Evolutionary conservation across 2,113 vertebrate genomes (phyloP), one percentile per base, ranked within the genome.

Genomic region (Sciurus niger): DNA sequence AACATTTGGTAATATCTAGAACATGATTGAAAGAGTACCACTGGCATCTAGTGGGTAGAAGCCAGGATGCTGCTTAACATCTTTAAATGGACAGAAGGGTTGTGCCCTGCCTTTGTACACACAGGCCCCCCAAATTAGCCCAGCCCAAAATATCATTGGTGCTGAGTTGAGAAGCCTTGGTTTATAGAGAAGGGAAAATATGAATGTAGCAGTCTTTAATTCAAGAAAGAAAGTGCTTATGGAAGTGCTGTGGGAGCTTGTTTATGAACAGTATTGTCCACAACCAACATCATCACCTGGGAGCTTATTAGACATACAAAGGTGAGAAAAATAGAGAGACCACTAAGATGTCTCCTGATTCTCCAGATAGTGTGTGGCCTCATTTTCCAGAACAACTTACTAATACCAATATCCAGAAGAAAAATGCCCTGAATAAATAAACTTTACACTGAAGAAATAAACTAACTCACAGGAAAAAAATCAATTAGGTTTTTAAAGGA

Each of bases 231-330:
- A 63, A 43, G 25, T 72, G 43, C 34, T 55, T 55, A 58, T 48
- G 67, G 63, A 40, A 87, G 67, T 84, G 58, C 65, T 67, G 48
- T 28, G 7, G 68, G 43, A 63, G 58, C 55, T 79, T 96, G 17
- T 9, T 92, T 34, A 40, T 84, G 32, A 80, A 85, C 65, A 70
- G 34, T 85, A 5, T 37, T 2, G 17, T 90, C 10, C 14, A 20
- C 0, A 12, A 13, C 63, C 10, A 93, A 46, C 46, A 72, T 58
- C 40, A n/a, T 86, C 20, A 22, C 17, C 48, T 76, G 53, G 18
- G 67, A 55, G 28, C 73, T 76, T 88, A 53, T 94, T 94, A 93
- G 78, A 93, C 94, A 68, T 77, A 58, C 6, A 86, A 80, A 84
- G 22, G 32, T 55, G 17, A 89, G 12, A 40, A 46, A 83, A 76